phyloP scores from a whole-genome alignment of 1,140 invertebrate genomes.

The Drosophila guanche region DNA sequence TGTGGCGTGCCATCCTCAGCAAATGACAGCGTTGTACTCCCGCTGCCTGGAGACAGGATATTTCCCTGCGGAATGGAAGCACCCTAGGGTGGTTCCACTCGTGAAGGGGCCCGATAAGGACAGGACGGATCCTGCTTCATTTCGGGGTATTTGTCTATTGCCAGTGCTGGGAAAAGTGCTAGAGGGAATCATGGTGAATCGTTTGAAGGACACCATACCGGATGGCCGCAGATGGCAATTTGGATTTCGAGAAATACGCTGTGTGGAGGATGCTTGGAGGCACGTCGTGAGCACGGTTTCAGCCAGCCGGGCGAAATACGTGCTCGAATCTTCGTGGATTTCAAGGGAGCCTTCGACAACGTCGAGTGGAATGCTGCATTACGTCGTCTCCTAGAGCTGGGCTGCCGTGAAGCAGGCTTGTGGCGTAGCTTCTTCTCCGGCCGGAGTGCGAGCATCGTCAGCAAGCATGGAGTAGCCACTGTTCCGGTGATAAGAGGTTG shows the following conservation, averaged over 20 bases:
- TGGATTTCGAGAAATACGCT: slow-evolving; percentile 29
- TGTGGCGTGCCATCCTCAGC: slow-evolving; percentile 21
- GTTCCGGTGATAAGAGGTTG: background rate
- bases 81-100: slow-evolving; percentile 17
- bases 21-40: slow-evolving; percentile 15
- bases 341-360: slow-evolving; percentile 24
- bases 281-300: no score
- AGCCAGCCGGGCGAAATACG: slow-evolving; percentile 20
- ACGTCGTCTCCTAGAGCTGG: background rate
- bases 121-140: slow-evolving; percentile 11
- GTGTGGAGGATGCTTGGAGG: slow-evolving; percentile 31
- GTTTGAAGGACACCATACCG: slow-evolving; percentile 14
- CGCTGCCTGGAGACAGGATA: slow-evolving; percentile 6
- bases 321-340: slow-evolving; percentile 31
- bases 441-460: background rate
- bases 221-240: slow-evolving; percentile 32
- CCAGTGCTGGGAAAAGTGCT: slow-evolving; percentile 41
- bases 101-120: slow-evolving; percentile 25
- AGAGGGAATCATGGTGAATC: slow-evolving; percentile 35
- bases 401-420: background rate
- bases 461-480: background rate
- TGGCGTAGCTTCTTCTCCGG: background rate
- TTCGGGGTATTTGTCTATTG: slow-evolving; percentile 27
- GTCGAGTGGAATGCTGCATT: slow-evolving; percentile 15
- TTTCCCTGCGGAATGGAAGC: slow-evolving; percentile 25